phyloP scores from a whole-genome alignment of 2,888 invertebrate genomes.

The Drosophila meridiana region DNA sequence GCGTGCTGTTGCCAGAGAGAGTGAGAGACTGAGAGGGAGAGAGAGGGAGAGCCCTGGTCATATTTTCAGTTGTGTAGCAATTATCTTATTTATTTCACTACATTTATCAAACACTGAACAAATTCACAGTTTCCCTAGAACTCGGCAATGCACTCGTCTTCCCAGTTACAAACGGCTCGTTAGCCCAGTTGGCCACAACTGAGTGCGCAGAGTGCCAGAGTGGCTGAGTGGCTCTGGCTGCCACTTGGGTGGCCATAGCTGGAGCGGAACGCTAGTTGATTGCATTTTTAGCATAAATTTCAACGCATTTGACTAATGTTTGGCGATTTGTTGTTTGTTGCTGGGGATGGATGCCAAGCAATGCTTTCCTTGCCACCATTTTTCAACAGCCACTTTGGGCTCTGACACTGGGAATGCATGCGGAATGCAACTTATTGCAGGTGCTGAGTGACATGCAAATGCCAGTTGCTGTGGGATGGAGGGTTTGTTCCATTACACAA shows the following conservation, averaged over 20 bases:
- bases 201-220: constrained; percentile 42
- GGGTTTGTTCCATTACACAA: neutral
- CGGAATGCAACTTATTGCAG: constrained; percentile 45
- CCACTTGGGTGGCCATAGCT: constrained; percentile 67
- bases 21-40: too few relatives aligned
- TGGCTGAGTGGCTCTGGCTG: neutral
- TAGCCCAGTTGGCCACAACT: constrained; percentile 58
- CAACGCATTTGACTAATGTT: constrained; percentile 79
- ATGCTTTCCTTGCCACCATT: constrained; percentile 50
- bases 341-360: constrained; percentile 26
- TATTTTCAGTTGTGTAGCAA: constrained; percentile 53
- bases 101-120: constrained; percentile 75
- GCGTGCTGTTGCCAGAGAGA: neutral
- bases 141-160: constrained; percentile 25
- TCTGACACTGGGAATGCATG: constrained; percentile 28
- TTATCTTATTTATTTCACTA: constrained; percentile 72
- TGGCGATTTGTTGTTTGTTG: constrained; percentile 71
- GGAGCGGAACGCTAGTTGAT: constrained; percentile 74
- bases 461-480: neutral
- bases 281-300: constrained; percentile 80
- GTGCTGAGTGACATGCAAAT: constrained; percentile 59
- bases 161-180: constrained; percentile 42
- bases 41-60: neutral
- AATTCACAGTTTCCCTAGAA: constrained; percentile 65
- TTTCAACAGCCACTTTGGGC: constrained; percentile 49